A percentile compares a stretch with the other conserved stretches of the same genome.
phyloP scores from a whole-genome alignment of 2,888 invertebrate genomes.

The Rhamphomyia laevipes region DNA sequence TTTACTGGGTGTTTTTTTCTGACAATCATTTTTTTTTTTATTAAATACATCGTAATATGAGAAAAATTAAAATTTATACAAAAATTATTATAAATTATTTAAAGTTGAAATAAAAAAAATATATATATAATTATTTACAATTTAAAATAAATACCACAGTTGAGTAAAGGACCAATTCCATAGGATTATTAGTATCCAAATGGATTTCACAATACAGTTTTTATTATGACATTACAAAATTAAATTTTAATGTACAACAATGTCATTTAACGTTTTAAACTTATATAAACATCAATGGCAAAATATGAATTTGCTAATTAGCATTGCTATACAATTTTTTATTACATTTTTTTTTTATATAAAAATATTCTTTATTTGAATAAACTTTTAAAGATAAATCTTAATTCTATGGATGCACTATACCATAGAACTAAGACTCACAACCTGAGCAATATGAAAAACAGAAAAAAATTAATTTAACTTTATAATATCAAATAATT shows the following conservation, averaged over 20 bases:
- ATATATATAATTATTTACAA: constrained; percentile 6
- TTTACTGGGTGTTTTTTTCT: not conserved
- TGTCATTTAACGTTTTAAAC: not conserved
- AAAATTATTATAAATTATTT: not conserved
- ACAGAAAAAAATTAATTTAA: not conserved
- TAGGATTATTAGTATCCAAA: constrained; percentile 1
- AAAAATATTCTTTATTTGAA: not conserved
- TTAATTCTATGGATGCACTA: not conserved
- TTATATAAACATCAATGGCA: not conserved
- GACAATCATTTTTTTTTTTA: not conserved
- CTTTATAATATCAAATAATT: not conserved
- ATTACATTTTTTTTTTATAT: not conserved
- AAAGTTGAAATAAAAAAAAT: constrained; percentile 5
- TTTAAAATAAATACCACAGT: constrained; percentile 11
- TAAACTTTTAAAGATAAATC: not conserved
- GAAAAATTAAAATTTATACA: not conserved
- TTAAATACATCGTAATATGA: not conserved
- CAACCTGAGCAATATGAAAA: constrained; percentile 8
- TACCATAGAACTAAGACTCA: constrained; percentile 4
- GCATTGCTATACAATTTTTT: too few relatives aligned
- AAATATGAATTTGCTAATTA: too few relatives aligned
- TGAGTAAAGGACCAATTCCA: constrained; percentile 9
- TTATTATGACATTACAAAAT: not conserved
- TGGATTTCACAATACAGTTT: not conserved
- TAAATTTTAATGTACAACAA: too few relatives aligned